phyloP scores from a whole-genome alignment of 2,113 vertebrate species.

The Phaethornis superciliosus region DNA sequence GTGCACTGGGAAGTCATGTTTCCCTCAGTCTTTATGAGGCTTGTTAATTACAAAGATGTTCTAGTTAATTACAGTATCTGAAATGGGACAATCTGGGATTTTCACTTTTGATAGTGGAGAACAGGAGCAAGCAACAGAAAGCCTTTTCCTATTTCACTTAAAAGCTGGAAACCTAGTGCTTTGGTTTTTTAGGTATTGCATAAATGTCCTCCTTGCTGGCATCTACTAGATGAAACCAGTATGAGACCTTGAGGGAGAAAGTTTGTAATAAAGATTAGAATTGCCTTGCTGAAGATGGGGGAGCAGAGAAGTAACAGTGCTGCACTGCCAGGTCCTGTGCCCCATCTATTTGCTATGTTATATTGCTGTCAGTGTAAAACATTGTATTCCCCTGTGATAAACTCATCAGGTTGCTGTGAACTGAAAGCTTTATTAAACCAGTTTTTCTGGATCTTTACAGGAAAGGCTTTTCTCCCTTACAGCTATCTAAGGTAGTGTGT shows the following conservation, averaged over 20 bases:
- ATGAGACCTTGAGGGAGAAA: neutral
- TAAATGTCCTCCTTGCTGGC: neutral
- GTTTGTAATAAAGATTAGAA: neutral
- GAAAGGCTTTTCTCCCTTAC: neutral
- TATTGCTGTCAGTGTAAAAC: rapidly evolving
- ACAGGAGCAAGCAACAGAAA: neutral
- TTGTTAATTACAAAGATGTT: neutral
- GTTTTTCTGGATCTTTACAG: neutral
- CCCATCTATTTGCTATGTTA: neutral
- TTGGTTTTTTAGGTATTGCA: neutral
- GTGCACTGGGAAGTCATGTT: neutral
- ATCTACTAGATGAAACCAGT: neutral
- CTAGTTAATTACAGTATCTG: neutral
- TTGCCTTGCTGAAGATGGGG: neutral
- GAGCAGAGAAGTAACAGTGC: neutral
- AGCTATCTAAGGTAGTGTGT: neutral
- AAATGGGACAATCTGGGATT: neutral
- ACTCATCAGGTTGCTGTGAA: neutral
- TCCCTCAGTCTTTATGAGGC: neutral
- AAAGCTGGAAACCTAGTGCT: neutral
- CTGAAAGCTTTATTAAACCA: neutral
- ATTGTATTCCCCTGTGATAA: neutral
- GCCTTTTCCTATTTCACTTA: neutral
- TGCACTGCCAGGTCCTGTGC: neutral
- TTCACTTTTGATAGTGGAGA: neutral